Conservation (phyloP, 2,888 invertebrate genomes). For the Argyresthia albistria region DNA sequence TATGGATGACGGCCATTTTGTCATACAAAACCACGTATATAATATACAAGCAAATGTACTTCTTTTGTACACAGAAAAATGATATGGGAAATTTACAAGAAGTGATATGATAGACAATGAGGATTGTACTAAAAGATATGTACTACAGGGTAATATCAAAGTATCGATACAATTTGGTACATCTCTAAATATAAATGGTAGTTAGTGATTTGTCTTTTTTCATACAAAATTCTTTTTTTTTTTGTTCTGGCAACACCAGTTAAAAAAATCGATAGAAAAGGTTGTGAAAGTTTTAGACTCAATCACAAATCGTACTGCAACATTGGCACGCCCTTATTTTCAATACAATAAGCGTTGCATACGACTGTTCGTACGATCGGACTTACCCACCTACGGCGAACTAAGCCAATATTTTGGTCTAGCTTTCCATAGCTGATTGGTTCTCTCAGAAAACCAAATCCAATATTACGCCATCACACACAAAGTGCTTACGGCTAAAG, state of each 20-base stretch:
- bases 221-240: conserved; percentile 23
- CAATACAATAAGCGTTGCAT: conserved; percentile 71
- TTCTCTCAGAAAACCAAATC: neutral
- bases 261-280: conserved; percentile 14
- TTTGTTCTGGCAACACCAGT: conserved; percentile 52
- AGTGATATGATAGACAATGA: conserved; percentile 59
- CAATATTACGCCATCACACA: neutral
- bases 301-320: conserved; percentile 70
- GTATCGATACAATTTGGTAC: conserved; percentile 57
- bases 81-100: conserved; percentile 68
- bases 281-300: conserved; percentile 15
- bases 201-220: conserved; percentile 58
- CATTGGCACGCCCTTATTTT: conserved; percentile 63
- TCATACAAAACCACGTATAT: conserved; percentile 11
- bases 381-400: conserved; percentile 37
- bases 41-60: conserved; percentile 29
- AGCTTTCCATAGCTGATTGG: neutral
- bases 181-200: conserved; percentile 56
- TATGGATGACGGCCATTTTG: conserved; percentile 23
- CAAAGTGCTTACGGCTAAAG: neutral
- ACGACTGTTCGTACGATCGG: conserved; percentile 47
- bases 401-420: conserved; percentile 18
- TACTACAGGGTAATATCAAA: conserved; percentile 50
- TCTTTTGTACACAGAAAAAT: conserved; percentile 54
- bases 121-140: conserved; percentile 70